Base-by-base conservation (phyloP, 2,797 vertebrate genomes). In the Betta splendens region DNA sequence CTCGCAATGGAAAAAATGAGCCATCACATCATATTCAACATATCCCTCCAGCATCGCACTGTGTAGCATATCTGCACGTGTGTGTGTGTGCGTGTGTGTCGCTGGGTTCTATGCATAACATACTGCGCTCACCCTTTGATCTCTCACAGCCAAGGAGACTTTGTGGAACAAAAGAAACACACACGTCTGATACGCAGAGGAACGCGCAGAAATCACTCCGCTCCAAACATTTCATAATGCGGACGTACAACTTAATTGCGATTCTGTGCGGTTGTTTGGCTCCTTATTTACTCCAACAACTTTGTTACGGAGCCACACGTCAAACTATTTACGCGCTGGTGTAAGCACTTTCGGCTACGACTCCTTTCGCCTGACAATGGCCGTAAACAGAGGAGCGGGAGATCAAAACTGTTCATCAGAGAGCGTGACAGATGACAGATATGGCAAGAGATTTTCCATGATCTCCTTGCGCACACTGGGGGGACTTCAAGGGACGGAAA, bases 311-410 rank as follows among this genome's bases (percentile, higher is more conserved):
- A 89, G 87, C 86, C 86, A 90, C 85, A 92, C 87, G 90, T 92
- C 92, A 92, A 92, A 93, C 88, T 92, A 91, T 92, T 93, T 92
- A 91, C 47, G 71, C 42, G 80, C 75, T 86, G 83, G 90, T 80
- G 85, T 92, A 92, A 92, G 90, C 91, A 90, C 89, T 92, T 85
- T 88, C 80, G 87, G 92, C 89, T 80, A 90, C 70, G 73, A 81
- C 87, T 89, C 85, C 77, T 78, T 77, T 77, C 56, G 79, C 84
- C 81, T 89, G 91, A 92, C 88, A 86, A 85, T 73, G 72, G 85
- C 84, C 83, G 67, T 90, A 92, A 92, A 92, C 90, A 92, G 68
- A 78, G 39, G 81, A 79, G 71, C 56, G 64, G 44, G 68, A 89
- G 89, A 93, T 92, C 90, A 92, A 91, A 88, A 87, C 84, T 81